Conservation (phyloP, 1,140 invertebrate species). For the Heliconius nattereri region DNA sequence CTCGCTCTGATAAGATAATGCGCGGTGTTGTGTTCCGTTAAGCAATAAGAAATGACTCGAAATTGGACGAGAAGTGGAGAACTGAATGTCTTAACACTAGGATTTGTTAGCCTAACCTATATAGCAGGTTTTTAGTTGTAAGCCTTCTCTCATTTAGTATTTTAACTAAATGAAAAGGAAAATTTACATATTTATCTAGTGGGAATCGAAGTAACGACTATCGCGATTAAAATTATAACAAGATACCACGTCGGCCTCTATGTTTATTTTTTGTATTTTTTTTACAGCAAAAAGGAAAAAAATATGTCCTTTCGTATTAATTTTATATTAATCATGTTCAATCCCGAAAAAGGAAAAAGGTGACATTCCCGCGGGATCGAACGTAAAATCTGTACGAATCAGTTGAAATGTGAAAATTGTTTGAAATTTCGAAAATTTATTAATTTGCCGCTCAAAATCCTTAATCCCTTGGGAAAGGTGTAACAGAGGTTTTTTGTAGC, state of each 20-base stretch:
- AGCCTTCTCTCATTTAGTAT: too few species aligned
- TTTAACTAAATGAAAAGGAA: not conserved
- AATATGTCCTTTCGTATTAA: not conserved
- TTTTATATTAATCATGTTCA: not conserved
- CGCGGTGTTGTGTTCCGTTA: not conserved
- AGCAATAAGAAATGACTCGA: not conserved
- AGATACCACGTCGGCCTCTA: not conserved
- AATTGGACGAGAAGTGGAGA: not conserved
- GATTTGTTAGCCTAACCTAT: too few species aligned
- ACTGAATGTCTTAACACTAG: too few species aligned
- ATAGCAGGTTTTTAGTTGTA: too few species aligned
- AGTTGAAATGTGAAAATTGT: slow-evolving; percentile 9
- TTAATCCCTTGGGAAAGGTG: not conserved
- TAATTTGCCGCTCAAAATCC: not conserved
- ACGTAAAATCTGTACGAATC: not conserved
- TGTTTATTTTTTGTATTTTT: too few species aligned
- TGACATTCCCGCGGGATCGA: not conserved
- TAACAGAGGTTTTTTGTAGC: not conserved
- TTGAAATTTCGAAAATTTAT: not conserved
- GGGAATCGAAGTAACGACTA: not conserved
- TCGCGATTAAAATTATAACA: not conserved
- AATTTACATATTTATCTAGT: not conserved
- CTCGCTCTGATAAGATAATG: not conserved
- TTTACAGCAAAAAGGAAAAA: not conserved
- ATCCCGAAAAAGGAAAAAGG: slow-evolving; percentile 5